Evolutionary conservation across 2,797 vertebrate genomes (phyloP).

Genomic region (Tolypeutes matacus): DNA sequence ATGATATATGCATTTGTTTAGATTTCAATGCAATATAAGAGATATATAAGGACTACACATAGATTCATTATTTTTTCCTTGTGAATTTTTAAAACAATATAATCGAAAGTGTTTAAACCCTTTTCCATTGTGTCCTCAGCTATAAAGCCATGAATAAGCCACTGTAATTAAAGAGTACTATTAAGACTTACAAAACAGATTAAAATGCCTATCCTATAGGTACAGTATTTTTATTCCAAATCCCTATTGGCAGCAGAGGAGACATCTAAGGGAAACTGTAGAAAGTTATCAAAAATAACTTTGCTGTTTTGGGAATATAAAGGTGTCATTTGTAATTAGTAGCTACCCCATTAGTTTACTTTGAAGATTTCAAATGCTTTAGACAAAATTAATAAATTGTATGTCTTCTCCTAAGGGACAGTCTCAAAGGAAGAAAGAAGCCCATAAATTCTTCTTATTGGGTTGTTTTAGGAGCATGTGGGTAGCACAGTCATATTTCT

Average conservation of each 20-base stretch:
- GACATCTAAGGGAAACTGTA: neutral
- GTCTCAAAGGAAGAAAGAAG: neutral
- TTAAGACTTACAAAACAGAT: neutral
- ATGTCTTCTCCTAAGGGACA: neutral
- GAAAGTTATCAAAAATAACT: neutral
- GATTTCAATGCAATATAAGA: too few relatives aligned
- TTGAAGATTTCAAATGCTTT: neutral
- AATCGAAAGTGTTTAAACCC: too few relatives aligned
- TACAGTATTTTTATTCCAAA: neutral
- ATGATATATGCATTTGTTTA: too few relatives aligned
- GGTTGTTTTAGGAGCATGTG: neutral
- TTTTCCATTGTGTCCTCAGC: too few relatives aligned
- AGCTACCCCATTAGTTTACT: neutral
- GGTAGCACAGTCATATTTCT: too few relatives aligned
- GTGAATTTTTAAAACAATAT: too few relatives aligned
- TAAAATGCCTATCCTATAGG: neutral
- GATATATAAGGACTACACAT: too few relatives aligned
- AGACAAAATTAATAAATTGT: neutral
- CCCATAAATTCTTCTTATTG: constrained; percentile 11
- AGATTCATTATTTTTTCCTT: too few relatives aligned
- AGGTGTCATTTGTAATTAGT: neutral
- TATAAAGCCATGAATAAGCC: too few relatives aligned
- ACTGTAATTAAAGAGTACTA: too few relatives aligned
- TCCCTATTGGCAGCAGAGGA: neutral
- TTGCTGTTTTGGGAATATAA: neutral